Conservation (phyloP, 2,113 vertebrate genomes). For the Tretioscincus oriximinensis region DNA sequence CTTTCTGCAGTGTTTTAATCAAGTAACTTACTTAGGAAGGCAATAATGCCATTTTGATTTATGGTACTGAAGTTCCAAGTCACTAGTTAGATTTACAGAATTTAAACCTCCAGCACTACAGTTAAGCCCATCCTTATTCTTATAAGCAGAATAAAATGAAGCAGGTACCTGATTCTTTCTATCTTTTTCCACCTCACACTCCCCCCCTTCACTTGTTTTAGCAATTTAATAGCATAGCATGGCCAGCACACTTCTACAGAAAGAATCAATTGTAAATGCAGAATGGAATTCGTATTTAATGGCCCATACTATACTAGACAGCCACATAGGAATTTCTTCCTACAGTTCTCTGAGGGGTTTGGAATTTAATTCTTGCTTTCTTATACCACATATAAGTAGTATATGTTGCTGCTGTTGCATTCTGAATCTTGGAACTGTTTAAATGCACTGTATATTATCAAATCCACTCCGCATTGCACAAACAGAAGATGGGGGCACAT, state of each 20-base stretch:
- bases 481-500: too few relatives aligned
- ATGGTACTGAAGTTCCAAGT: not conserved
- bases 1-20: not conserved
- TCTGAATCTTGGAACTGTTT: not conserved
- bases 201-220: not conserved
- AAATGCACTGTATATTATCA: not conserved
- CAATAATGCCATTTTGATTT: constrained; percentile 14
- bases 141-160: not conserved
- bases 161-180: not conserved
- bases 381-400: not conserved
- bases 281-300: not conserved
- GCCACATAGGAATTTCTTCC: not conserved
- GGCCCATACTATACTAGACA: not conserved
- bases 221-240: not conserved
- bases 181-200: too few relatives aligned
- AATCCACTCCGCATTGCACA: not conserved
- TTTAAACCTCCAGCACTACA: constrained; percentile 16
- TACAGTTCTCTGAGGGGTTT: not conserved
- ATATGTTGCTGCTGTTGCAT: not conserved
- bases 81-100: constrained; percentile 3
- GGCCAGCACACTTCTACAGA: not conserved
- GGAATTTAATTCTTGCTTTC: not conserved
- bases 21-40: not conserved
- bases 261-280: not conserved
- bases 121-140: not conserved